Conservation (phyloP, 2,113 vertebrate species). For the Aegithalos caudatus region DNA sequence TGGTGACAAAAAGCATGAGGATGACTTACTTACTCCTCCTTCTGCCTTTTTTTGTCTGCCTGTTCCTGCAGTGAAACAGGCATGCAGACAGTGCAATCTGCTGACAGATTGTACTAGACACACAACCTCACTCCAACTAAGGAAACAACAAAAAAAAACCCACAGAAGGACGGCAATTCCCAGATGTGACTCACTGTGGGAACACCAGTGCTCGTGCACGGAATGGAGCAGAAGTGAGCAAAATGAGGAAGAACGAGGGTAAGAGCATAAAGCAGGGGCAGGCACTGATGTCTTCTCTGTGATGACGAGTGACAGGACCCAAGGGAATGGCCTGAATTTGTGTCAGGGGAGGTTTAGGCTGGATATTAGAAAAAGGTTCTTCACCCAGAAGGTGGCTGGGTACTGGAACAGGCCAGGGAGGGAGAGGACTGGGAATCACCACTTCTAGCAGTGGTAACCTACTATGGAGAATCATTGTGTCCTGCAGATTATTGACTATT, state of each 20-base stretch:
- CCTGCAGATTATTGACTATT: background rate
- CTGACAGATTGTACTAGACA: background rate
- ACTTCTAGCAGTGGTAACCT: background rate
- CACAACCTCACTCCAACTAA: background rate
- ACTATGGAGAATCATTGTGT: background rate
- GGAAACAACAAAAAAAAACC: background rate
- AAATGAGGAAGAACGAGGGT: fast-evolving
- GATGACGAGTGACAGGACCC: background rate
- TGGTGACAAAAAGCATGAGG: background rate
- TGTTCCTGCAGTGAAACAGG: background rate
- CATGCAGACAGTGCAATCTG: background rate
- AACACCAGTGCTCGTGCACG: fast-evolving
- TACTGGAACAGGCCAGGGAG: background rate
- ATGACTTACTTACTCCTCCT: background rate
- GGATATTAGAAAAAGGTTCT: background rate
- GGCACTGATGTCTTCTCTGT: background rate
- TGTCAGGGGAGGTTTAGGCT: background rate
- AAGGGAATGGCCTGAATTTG: background rate
- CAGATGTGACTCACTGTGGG: background rate
- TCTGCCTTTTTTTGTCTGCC: background rate
- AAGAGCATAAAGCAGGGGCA: background rate
- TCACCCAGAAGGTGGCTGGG: background rate
- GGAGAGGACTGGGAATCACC: background rate
- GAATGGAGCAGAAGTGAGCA: fast-evolving
- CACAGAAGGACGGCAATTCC: background rate